Conservation (phyloP, 2,888 invertebrate genomes). For the Cheilosia urbana region DNA sequence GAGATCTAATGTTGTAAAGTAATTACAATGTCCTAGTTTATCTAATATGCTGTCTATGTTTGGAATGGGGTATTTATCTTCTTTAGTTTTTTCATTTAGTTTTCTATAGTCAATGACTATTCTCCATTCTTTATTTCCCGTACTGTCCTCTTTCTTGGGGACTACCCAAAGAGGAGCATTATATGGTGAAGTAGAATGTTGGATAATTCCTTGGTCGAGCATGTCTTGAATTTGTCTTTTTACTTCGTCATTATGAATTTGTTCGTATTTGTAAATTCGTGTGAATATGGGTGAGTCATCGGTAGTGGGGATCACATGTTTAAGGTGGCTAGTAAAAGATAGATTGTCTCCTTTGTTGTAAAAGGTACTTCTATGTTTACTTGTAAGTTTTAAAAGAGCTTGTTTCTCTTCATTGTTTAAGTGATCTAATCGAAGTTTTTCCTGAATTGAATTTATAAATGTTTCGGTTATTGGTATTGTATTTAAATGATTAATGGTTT, state of each 20-base stretch:
- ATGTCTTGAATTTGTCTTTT: too few relatives aligned
- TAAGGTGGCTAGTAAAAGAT: too few relatives aligned
- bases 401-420: too few relatives aligned
- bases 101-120: constrained; percentile 44
- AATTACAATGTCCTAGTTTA: constrained; percentile 3
- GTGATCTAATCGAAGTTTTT: too few relatives aligned
- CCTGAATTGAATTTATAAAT: constrained; percentile 7
- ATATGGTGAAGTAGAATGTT: constrained; percentile 14
- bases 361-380: too few relatives aligned
- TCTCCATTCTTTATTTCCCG: constrained; percentile 17
- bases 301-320: too few relatives aligned
- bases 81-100: too few relatives aligned
- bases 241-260: too few relatives aligned
- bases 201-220: constrained; percentile 19
- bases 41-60: constrained; percentile 34
- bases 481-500: constrained; percentile 11
- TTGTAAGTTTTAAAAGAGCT: too few relatives aligned
- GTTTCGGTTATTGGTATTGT: constrained; percentile 1
- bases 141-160: constrained; percentile 17
- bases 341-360: too few relatives aligned
- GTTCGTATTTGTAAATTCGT: too few relatives aligned
- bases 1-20: constrained; percentile 19
- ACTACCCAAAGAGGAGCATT: constrained; percentile 27
- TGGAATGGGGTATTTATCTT: constrained; percentile 18
- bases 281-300: too few relatives aligned